phyloP scores from a whole-genome alignment of 1,140 invertebrate species.

The Caerostris darwini region DNA sequence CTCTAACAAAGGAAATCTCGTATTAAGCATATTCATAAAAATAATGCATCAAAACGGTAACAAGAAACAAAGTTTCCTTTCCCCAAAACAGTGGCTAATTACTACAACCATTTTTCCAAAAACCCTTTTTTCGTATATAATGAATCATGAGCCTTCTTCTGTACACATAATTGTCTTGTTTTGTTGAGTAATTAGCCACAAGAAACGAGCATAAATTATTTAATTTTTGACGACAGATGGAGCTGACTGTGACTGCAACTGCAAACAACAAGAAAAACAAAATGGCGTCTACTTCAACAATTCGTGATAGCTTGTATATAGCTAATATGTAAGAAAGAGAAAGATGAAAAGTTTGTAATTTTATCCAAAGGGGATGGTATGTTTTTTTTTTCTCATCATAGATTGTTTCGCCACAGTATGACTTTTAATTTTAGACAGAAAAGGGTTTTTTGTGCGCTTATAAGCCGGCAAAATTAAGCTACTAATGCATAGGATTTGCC shows the following conservation, averaged over 20 bases:
- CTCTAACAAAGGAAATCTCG: background rate
- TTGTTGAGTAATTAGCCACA: background rate
- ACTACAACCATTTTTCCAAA: background rate
- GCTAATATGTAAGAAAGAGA: background rate
- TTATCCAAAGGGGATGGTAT: background rate
- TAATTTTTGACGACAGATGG: constrained; percentile 32
- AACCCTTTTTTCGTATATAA: background rate
- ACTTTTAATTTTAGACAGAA: background rate
- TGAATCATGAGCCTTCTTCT: background rate
- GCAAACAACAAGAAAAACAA: background rate
- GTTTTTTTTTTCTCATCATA: background rate
- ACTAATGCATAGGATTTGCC: background rate
- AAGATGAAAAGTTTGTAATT: background rate
- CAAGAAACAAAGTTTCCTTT: background rate
- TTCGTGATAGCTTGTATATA: background rate
- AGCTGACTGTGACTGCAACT: background rate
- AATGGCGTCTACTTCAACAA: background rate
- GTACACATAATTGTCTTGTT: background rate
- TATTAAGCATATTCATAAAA: background rate
- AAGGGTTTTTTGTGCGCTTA: background rate
- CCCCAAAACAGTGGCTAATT: background rate
- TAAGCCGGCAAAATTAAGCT: background rate
- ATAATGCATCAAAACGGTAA: background rate
- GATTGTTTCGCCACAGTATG: background rate
- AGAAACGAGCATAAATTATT: constrained; percentile 31